Evolutionary conservation across 2,888 invertebrate species (phyloP), one percentile per base, ranked within the genome.

Genomic region (Ochlodes sylvanus): DNA sequence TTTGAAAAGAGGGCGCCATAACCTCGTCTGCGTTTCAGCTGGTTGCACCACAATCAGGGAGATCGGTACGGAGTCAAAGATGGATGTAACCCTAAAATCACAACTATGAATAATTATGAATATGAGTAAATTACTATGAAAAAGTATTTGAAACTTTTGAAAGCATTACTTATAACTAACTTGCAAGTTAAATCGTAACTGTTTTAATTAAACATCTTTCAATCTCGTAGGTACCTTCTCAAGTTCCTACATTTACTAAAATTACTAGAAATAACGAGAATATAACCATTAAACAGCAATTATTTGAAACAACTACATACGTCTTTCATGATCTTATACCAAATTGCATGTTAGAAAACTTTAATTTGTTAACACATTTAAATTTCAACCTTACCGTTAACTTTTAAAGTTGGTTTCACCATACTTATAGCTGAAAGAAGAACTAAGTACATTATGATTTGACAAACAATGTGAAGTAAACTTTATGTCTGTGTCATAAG

Each of bases 291-390:
- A 66, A 66, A 60, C 15, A 66, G 52, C 58, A 66, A 60, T 66
- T 60, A 66, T 66, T 58, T 60, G 58, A 41, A 60, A 66, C 60
- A 60, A 54, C 66, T 58, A 58, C 65, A 66, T 60, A 54, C 60
- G 60, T 65, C 42, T 58, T 66, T 60, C 66, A 66, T 66, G 60
- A 66, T 32, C 60, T 54, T 60, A 42, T 54, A 52, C 27, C 54
- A 54, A 66, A 66, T 54, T 66, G 60, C 66, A 60, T 54, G 66
- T 44, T 66, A 60, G 42, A 60, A 50, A 44, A 44, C 34, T 66
- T 54, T 19, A 19, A 50, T 9, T 57, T 38, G 12, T 34, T 10
- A 7, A 4, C 12, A 7, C 42, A 42, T 44, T 34, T 10, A 17
- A 63, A 44, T 14, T 56, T 32, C 12, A 15, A 63, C 55, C 54